Evolutionary conservation across 2,888 invertebrate species (phyloP), one percentile per base, ranked within the genome.

Genomic region (Cerceris ruficornis): DNA sequence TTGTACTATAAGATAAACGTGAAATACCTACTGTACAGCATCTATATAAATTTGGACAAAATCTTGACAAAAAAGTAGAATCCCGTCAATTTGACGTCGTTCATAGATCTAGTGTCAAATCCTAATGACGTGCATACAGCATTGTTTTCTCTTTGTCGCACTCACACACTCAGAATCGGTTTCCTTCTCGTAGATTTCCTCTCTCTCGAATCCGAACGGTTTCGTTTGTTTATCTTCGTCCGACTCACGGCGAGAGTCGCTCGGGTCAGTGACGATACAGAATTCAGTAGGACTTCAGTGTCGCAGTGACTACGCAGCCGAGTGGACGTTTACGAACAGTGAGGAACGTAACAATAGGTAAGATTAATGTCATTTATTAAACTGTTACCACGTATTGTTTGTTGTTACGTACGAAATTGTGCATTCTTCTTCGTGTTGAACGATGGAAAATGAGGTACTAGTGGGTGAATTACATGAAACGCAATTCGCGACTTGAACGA

Each of bases 241-340:
- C 9, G 42, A 39, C 28, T 43, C 14, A 9, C 59, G 14, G 60
- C 28, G 49, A 64, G 73, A 71, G 4, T 28, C 28, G 28, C 4
- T 83, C 78, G 74, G 68, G 68, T 61, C 28, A 52, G 75, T 61
- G 69, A 70, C 72, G 58, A 41, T 65, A 66, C 59, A 41, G 55
- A 58, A 69, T 71, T 69, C 54, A 60, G 43, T 7, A 50, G 69
- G 62, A 70, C 69, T 76, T 86, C 85, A 89, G 90, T 90, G 84
- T 84, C 84, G 81, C 85, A 82, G 83, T 81, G 86, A 84, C 87
- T 82, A 83, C 83, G 82, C 75, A 77, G 85, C 79, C 76, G 72
- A 80, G 61, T 66, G 41, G 80, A 41, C 58, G 61, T 61, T 57
- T 9, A 41, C n/a, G 0, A 46, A 13, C 8, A 28, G 15, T 28